Evolutionary conservation across 1,140 invertebrate genomes (phyloP).

Genomic region (Musca vetustissima): DNA sequence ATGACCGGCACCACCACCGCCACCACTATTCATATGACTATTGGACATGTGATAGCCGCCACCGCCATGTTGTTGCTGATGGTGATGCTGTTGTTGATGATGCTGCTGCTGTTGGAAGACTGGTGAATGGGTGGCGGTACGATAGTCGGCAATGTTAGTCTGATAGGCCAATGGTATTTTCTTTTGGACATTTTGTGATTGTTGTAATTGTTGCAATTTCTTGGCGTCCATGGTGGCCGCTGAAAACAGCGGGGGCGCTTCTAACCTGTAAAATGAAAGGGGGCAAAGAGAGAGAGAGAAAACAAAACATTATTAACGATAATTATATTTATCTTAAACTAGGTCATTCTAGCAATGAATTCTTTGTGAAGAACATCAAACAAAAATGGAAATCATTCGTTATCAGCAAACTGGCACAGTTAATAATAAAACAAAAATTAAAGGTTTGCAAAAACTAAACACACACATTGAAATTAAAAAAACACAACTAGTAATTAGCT

Average conservation of each 20-base stretch:
- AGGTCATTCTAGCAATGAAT: slow-evolving; percentile 1
- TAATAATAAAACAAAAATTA: too few species aligned
- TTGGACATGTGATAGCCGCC: slow-evolving; percentile 32
- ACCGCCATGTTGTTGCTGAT: slow-evolving; percentile 31
- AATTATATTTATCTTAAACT: background rate
- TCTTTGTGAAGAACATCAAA: too few species aligned
- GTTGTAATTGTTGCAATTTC: slow-evolving; percentile 60
- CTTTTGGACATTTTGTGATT: slow-evolving; percentile 48
- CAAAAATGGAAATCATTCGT: too few species aligned
- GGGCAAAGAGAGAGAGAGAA: slow-evolving; percentile 6
- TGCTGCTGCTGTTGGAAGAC: slow-evolving; percentile 34
- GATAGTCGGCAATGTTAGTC: slow-evolving; percentile 48
- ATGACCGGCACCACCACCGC: slow-evolving; percentile 6
- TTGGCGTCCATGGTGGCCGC: slow-evolving; percentile 69
- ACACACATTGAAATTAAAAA: too few species aligned
- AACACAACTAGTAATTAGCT: too few species aligned
- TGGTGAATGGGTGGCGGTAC: slow-evolving; percentile 45
- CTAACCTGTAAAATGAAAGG: slow-evolving; percentile 65
- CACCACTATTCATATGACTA: slow-evolving; percentile 10
- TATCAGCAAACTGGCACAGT: too few species aligned
- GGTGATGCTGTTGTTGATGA: slow-evolving; percentile 34
- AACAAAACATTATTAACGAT: background rate
- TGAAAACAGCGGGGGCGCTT: slow-evolving; percentile 65
- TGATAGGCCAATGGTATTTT: slow-evolving; percentile 56
- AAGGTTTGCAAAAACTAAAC: too few species aligned